Base-by-base conservation (phyloP, 2,113 vertebrate genomes). In the Pelodiscus sinensis region DNA sequence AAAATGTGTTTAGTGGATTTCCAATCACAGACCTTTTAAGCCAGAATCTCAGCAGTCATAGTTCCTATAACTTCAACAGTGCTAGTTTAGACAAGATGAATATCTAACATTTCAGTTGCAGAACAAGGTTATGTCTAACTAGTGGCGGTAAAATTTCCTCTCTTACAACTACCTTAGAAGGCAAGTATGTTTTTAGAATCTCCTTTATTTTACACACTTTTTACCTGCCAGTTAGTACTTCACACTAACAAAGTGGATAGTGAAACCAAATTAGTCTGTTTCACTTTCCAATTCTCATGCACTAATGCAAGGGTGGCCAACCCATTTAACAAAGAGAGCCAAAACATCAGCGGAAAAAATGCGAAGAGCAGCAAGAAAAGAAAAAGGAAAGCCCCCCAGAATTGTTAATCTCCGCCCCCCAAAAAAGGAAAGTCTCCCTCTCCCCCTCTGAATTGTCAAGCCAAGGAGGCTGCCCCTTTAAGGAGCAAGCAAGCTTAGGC, bases 121-220 rank as follows among this genome's bases (percentile, higher is more conserved):
- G 79, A 79, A 38, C 29, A 65, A 0, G 0, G 1, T 16, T 19
- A 68, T 38, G 3, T 2, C 6, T 0, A 8, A 15, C 27, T 75
- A 84, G 16, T 50, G 80, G 9, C 16, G 84, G 9, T 2, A 3
- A 29, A 1, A 1, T 86, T 78, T 54, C 13, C 29, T 92, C 10
- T 56, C 84, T 65, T 54, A 31, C 29, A 71, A 29, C 19, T 10
- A 5, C 31, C 89, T 81, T n/a, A 71, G 79, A 54, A 65, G 31
- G 4, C 2, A 83, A n/a, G 13, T 14, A 15, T 27, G 44, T 92
- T 92, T 35, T 93, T 27, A 54, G 81, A 73, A 13, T 12, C 1
- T 5, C 18, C 22, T 68, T 82, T 78, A 2, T 57, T 89, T 82
- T 21, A 10, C n/a, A 1, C 81, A 5, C 58, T 90, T 78, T 71